Base-by-base conservation (phyloP, 92 coral and sea anemone species). In the Phenganax subtilis region DNA sequence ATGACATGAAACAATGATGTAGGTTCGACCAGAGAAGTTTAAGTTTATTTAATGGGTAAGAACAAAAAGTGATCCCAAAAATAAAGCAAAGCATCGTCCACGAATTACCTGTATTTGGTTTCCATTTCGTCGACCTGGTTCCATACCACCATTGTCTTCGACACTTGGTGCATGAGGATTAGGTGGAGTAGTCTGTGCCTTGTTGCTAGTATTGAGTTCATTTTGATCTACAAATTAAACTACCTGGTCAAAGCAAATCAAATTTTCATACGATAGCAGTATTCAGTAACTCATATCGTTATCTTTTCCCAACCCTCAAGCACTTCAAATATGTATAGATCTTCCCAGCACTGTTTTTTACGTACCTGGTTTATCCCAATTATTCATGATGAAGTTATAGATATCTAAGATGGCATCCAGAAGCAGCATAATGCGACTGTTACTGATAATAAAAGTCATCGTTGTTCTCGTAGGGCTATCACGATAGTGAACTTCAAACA, bases 401-500 rank as follows among this genome's bases (percentile, higher is more conserved):
- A 93, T 90, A 59, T 94, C 97, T 62, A 94, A 81, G 7, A 94
- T 80, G 63, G 92, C 92, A 85, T 94, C 98, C 27, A 90, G 90
- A 12, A 94, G 89, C 77, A 94, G 85, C 84, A 89, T 86, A 47
- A 94, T 94, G 56, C 98, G 97, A 59, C 98, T 94, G 89, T 94
- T 93, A 58, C 92, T 92, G 81, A 92, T 89, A 54, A 94, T 86
- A 80, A 92, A 88, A 0, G 98, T 94, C 84, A 94, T 61, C 70
- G 88, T 87, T 27, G 97, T 92, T 80, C 86, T 90, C 53, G 80
- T 90, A 3, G 86, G 81, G 65, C 92, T 94, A 67, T 94, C 98
- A 27, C 92, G 88, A 85, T 92, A 94, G 71, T 94, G 98, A 55
- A 92, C 98, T 72, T 94, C 97, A 68, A 94, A 94, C 89, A 92